These are phyloP conservation scores for Haplotaxodon microlepis DNA, from an alignment of 2,113 vertebrate genomes.

Conservation along the genomic window DNA sequence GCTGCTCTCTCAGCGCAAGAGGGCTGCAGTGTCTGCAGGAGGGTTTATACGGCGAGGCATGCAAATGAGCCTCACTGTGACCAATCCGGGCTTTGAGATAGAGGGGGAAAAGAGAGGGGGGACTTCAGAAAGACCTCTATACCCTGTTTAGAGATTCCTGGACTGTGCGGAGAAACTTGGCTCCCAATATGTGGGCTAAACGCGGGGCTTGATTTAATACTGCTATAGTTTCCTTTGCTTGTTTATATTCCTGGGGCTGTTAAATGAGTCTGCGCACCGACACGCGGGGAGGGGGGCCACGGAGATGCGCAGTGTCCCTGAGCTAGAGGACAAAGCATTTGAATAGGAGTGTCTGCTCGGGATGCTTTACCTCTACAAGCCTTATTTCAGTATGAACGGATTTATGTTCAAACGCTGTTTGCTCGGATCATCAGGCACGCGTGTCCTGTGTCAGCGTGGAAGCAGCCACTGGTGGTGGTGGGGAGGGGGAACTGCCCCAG, in stretches of 20 bases:
- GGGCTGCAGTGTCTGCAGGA: constrained; percentile 67
- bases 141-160: constrained; percentile 72
- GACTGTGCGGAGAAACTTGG: constrained; percentile 72
- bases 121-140: constrained; percentile 69
- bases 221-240: constrained; percentile 53
- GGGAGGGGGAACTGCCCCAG: not conserved
- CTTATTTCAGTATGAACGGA: constrained; percentile 8
- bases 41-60: constrained; percentile 85
- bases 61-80: constrained; percentile 81
- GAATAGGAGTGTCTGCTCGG: constrained; percentile 43
- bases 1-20: constrained; percentile 61
- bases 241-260: constrained; percentile 54
- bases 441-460: not conserved
- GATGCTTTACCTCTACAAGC: constrained; percentile 7
- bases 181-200: constrained; percentile 59
- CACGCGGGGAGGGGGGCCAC: constrained; percentile 1
- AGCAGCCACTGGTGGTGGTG: not conserved
- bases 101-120: constrained; percentile 32
- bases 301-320: constrained; percentile 69
- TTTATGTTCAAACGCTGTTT: constrained; percentile 23
- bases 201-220: constrained; percentile 61
- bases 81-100: constrained; percentile 61
- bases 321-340: constrained; percentile 70
- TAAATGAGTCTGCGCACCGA: constrained; percentile 54
- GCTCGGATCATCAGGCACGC: constrained; percentile 2